Conservation (phyloP, 2,797 vertebrate species). For the Sebastes itinus region DNA sequence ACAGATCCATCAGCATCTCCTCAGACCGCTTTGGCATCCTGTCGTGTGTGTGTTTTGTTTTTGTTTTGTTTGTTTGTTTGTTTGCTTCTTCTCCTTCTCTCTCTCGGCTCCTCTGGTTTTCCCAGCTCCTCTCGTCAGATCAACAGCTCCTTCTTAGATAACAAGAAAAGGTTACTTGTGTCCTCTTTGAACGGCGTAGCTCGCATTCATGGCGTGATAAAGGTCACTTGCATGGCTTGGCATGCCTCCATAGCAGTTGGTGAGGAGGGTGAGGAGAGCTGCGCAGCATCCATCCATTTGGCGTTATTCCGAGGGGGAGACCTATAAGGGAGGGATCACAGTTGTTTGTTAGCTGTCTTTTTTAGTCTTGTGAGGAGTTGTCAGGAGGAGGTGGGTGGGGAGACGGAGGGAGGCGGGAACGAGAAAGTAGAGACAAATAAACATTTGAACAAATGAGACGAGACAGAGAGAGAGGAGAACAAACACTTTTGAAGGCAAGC, state of each 20-base stretch:
- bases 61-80: constrained; percentile 48
- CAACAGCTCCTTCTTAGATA: constrained; percentile 82
- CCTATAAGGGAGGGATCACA: constrained; percentile 78
- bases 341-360: constrained; percentile 57
- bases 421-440: constrained; percentile 22
- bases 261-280: constrained; percentile 74
- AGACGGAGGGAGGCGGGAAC: background rate
- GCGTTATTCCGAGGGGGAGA: constrained; percentile 80
- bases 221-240: constrained; percentile 87
- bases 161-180: constrained; percentile 88
- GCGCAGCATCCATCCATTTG: constrained; percentile 86
- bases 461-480: background rate
- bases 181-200: constrained; percentile 85
- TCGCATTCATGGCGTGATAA: constrained; percentile 89
- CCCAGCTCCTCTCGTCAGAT: constrained; percentile 60
- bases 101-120: constrained; percentile 24
- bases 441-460: constrained; percentile 36
- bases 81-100: constrained; percentile 31
- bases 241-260: constrained; percentile 83
- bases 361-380: constrained; percentile 38
- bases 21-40: constrained; percentile 90
- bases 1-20: constrained; percentile 90
- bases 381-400: constrained; percentile 27
- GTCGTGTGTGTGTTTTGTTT: constrained; percentile 57
- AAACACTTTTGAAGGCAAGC: background rate